Evolutionary conservation across 2,888 invertebrate species (phyloP).

Genomic region (Branchipolynoe longqiensis): DNA sequence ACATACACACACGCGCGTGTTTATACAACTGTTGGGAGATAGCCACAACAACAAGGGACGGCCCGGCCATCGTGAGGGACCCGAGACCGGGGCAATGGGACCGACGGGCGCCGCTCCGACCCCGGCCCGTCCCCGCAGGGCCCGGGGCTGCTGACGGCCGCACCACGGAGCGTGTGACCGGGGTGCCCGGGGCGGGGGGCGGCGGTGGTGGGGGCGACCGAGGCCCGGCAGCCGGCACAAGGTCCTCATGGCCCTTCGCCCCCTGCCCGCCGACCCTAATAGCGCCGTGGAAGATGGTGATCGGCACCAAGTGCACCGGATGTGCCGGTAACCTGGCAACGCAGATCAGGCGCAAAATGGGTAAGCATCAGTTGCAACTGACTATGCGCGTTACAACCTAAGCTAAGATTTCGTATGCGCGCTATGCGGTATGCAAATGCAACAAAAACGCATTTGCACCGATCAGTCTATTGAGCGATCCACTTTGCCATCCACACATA

Average conservation of each 20-base stretch:
- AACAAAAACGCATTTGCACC: no score
- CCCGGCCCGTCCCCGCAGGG: not conserved
- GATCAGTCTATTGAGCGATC: no score
- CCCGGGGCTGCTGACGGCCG: not conserved
- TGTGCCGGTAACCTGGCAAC: conserved; percentile 46
- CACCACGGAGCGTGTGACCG: conserved; percentile 1
- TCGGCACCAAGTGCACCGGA: conserved; percentile 43
- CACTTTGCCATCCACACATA: no score
- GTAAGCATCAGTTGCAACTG: no score
- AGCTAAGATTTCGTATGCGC: no score
- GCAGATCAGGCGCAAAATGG: conserved; percentile 46
- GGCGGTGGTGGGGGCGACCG: not conserved
- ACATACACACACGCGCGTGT: no score
- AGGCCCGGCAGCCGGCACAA: not conserved
- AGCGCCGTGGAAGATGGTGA: conserved; percentile 33
- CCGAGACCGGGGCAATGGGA: no score
- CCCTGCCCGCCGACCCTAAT: conserved; percentile 13
- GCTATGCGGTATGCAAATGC: no score
- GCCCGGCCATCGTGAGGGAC: no score
- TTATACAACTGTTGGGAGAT: no score
- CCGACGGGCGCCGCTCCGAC: not conserved
- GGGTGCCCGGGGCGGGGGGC: not conserved
- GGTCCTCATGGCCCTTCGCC: conserved; percentile 8
- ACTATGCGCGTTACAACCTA: no score
- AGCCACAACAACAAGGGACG: no score